Conservation (phyloP, 2,797 vertebrate species). For the Myotis findleyi region DNA sequence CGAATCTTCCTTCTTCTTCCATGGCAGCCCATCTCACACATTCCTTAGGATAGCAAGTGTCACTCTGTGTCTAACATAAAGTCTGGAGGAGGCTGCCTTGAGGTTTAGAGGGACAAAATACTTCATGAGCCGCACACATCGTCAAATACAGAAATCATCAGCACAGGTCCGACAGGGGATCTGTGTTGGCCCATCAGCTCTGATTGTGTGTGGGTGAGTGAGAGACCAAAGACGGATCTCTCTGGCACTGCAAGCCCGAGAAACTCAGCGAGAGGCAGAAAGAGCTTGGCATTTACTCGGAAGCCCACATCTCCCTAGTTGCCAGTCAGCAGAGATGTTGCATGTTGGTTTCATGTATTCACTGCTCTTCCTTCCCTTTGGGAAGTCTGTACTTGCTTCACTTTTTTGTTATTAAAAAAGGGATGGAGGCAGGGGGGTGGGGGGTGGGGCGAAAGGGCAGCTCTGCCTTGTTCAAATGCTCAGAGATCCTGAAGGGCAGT, state of each 20-base stretch:
- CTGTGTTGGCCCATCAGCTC: not conserved
- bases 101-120: not conserved
- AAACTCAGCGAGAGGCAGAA: not conserved
- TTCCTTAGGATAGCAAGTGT: not conserved
- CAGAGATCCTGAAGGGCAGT: slow-evolving; percentile 2
- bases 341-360: slow-evolving; percentile 43
- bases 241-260: not conserved
- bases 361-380: slow-evolving; percentile 11
- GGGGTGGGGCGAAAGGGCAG: not conserved
- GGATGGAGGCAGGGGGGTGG: too few relatives aligned
- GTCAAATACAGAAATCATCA: not conserved
- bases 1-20: not conserved
- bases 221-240: not conserved
- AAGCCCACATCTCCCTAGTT: slow-evolving; percentile 8
- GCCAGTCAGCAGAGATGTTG: slow-evolving; percentile 51
- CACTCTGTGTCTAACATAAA: not conserved
- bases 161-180: not conserved
- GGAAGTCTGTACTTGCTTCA: slow-evolving; percentile 57
- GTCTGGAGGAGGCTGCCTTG: not conserved
- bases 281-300: slow-evolving; percentile 47
- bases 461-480: slow-evolving; percentile 15
- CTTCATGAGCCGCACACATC: accelerated
- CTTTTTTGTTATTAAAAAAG: not conserved
- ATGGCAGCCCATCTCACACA: not conserved
- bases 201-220: not conserved